A percentile compares a stretch with the other conserved stretches of the same genome.
These are phyloP conservation scores for Eutolmus rufibarbis DNA, from an alignment of 2,888 invertebrate species.

Conservation along the genomic window DNA sequence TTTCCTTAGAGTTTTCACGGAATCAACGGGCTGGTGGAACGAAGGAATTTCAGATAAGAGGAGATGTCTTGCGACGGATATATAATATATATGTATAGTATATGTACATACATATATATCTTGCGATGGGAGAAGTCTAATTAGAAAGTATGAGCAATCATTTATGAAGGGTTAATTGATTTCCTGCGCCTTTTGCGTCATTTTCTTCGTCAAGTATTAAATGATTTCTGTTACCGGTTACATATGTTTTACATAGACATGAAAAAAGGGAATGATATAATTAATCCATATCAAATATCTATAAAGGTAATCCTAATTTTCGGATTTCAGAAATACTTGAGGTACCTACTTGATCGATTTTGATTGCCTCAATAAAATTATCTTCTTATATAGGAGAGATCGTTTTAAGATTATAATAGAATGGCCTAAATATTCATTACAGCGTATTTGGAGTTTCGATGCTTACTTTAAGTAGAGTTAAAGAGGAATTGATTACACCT, in stretches of 20 bases:
- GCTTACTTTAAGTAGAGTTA: no score
- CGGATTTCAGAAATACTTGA: no score
- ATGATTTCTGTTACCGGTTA: background rate
- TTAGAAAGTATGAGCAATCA: conserved; percentile 48
- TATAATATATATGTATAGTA: background rate
- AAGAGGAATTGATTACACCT: no score
- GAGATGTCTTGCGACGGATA: conserved; percentile 8
- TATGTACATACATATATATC: background rate
- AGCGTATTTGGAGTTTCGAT: no score
- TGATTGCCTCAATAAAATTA: no score
- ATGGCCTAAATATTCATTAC: no score
- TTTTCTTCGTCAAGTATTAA: background rate
- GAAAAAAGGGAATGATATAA: no score
- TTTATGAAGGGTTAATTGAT: conserved; percentile 42
- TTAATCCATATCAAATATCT: no score
- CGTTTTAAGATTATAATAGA: no score
- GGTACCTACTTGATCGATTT: no score
- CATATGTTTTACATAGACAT: background rate
- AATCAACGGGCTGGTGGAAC: background rate
- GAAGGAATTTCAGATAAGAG: background rate
- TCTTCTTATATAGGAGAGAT: no score
- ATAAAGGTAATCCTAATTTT: no score
- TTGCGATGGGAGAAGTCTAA: conserved; percentile 13
- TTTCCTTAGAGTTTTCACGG: background rate
- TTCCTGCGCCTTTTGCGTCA: background rate